These are phyloP conservation scores for Murina feae DNA, from an alignment of 2,113 vertebrate genomes.

Conservation along the genomic window DNA sequence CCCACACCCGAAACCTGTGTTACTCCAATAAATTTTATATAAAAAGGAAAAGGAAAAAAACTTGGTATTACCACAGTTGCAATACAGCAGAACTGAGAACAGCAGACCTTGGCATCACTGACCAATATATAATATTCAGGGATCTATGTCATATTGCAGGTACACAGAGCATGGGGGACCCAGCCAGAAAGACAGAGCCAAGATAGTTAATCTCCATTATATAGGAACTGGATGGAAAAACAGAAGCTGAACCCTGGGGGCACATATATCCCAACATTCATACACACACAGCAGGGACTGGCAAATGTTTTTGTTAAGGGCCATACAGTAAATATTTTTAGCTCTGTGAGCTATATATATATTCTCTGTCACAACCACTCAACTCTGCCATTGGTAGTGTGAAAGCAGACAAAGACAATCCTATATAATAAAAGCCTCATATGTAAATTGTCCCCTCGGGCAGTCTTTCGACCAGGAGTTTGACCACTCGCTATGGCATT, in stretches of 20 bases:
- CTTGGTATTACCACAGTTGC: background rate
- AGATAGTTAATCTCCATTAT: background rate
- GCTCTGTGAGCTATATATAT: background rate
- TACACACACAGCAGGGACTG: background rate
- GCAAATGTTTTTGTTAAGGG: background rate
- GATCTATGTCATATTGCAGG: background rate
- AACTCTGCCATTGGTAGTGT: background rate
- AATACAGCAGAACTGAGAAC: background rate
- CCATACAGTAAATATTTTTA: conserved; percentile 33
- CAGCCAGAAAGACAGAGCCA: background rate
- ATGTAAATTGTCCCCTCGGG: too few relatives aligned
- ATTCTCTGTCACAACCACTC: conserved; percentile 16
- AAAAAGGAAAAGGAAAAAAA: too few relatives aligned
- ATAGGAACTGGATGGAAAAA: background rate
- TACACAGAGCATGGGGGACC: background rate
- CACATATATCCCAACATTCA: background rate
- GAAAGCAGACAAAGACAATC: conserved; percentile 7
- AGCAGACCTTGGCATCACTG: background rate
- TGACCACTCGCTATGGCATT: too few relatives aligned
- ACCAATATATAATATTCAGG: conserved; percentile 18
- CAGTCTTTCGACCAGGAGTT: too few relatives aligned
- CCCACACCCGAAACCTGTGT: too few relatives aligned
- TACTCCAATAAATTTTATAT: too few relatives aligned
- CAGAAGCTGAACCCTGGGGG: background rate
- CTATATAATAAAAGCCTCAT: too few relatives aligned